Evolutionary conservation across 2,113 vertebrate genomes (phyloP).

Genomic region (Harpagus bidentatus): DNA sequence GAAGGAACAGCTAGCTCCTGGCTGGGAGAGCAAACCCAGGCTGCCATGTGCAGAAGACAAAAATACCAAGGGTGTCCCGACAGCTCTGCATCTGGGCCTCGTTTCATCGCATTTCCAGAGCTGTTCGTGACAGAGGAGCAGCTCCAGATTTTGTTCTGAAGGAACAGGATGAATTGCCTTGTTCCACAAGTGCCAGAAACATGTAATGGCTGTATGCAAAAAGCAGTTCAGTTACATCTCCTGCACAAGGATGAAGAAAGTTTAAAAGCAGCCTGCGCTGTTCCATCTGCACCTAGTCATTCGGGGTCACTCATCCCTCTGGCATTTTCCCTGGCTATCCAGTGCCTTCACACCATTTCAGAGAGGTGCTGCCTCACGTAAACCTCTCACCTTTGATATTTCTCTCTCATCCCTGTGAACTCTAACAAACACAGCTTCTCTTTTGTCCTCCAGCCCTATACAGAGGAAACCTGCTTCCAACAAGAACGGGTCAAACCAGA

Average conservation of each 20-base stretch:
- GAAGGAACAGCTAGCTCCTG: neutral
- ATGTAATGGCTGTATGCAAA: rapidly evolving
- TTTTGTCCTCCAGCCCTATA: neutral
- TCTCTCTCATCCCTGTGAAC: neutral
- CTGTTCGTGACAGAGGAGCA: neutral
- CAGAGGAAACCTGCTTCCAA: neutral
- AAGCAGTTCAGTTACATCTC: neutral
- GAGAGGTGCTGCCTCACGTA: neutral
- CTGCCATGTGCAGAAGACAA: neutral
- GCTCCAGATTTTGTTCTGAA: neutral
- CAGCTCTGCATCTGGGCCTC: neutral
- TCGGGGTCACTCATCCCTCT: neutral
- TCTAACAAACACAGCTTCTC: neutral
- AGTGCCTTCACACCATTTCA: neutral
- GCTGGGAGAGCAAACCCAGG: neutral
- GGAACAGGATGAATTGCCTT: neutral
- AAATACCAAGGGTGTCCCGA: rapidly evolving
- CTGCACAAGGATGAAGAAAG: neutral
- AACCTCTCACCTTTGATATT: neutral
- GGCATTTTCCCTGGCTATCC: neutral
- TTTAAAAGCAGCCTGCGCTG: neutral
- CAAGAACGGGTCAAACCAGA: neutral
- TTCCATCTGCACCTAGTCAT: neutral
- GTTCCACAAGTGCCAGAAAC: neutral
- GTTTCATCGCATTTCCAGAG: neutral